Conservation (phyloP, 2,888 invertebrate species). For the Griposia aprilina region DNA sequence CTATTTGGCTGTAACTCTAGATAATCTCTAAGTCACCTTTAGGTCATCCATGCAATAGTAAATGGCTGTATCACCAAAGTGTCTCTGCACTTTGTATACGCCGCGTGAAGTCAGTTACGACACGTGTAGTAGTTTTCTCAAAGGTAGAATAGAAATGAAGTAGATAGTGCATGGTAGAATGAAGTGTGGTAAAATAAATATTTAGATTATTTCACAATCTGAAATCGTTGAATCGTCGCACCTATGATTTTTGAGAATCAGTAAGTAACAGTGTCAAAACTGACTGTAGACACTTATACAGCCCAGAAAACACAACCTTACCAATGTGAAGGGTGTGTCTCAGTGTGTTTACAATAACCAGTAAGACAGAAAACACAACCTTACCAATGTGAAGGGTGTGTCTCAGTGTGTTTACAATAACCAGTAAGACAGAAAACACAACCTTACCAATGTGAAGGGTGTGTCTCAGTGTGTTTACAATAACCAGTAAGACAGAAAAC, state of each 20-base stretch:
- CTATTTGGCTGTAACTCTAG: too few relatives aligned
- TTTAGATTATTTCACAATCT: background rate
- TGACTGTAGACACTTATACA: background rate
- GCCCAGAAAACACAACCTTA: too few relatives aligned
- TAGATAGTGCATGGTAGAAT: background rate
- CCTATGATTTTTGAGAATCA: background rate
- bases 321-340: too few relatives aligned
- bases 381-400: too few relatives aligned
- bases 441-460: too few relatives aligned
- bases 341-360: too few relatives aligned
- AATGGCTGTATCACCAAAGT: background rate
- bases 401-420: too few relatives aligned
- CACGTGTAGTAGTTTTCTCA: constrained; percentile 10
- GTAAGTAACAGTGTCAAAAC: background rate
- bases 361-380: too few relatives aligned
- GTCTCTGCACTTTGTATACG: background rate
- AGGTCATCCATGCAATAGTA: background rate
- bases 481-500: too few relatives aligned
- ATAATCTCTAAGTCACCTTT: background rate
- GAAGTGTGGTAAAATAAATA: background rate
- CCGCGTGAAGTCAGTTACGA: constrained; percentile 3
- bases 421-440: too few relatives aligned
- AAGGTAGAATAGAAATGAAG: background rate
- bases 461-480: too few relatives aligned
- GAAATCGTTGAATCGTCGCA: background rate